Percentiles rank a stretch among this genome's conserved stretches.
Conservation (phyloP, 92 coral and sea anemone species). For the Actinernus sp. region DNA sequence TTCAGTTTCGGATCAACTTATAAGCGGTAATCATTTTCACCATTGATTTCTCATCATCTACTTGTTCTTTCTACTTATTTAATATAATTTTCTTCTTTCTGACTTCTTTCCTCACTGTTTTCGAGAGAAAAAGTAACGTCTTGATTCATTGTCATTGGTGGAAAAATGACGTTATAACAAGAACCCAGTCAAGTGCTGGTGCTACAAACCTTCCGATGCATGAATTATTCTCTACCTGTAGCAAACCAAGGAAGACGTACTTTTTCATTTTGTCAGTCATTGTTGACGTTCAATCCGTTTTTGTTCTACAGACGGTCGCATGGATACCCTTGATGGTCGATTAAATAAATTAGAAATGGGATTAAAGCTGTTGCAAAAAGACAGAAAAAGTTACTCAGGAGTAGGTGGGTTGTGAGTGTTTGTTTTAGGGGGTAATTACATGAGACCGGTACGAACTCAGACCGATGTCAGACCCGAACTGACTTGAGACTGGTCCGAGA, state of each 20-base stretch:
- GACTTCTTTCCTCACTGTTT: too few species aligned
- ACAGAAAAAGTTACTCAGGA: conserved; percentile 9
- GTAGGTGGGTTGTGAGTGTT: conserved; percentile 22
- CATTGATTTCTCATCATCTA: not conserved
- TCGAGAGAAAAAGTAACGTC: too few species aligned
- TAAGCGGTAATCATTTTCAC: conserved; percentile 16
- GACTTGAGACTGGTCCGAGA: too few species aligned
- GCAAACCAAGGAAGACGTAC: too few species aligned
- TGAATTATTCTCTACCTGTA: too few species aligned
- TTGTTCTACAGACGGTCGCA: conserved; percentile 28
- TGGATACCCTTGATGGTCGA: conserved; percentile 22
- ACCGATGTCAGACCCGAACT: too few species aligned
- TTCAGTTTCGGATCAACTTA: conserved; percentile 8
- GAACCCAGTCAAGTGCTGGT: too few species aligned
- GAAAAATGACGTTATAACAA: too few species aligned
- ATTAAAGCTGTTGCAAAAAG: conserved; percentile 4
- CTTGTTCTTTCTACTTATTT: not conserved
- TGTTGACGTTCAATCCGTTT: not conserved
- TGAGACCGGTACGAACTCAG: too few species aligned
- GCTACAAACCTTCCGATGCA: too few species aligned
- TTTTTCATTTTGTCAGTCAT: not conserved
- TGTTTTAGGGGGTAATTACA: too few species aligned
- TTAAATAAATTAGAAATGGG: conserved; percentile 4
- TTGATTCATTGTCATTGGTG: too few species aligned
- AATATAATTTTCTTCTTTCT: not conserved